Base-by-base conservation (phyloP, 2,888 invertebrate genomes). In the Macrophya annulata region DNA sequence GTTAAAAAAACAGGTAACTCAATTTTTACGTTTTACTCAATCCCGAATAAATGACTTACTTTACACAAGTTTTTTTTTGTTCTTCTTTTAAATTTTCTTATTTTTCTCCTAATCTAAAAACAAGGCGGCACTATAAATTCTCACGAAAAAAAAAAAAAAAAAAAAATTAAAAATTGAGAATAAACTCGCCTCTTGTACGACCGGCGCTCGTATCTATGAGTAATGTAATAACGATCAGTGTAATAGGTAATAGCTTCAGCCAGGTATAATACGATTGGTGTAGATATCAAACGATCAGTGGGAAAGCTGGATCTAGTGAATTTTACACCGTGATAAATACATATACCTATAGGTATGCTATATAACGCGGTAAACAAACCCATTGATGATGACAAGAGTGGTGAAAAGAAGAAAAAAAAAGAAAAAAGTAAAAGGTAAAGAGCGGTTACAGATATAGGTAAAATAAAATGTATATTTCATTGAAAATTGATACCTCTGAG, bases 371-470 rank as follows among this genome's bases (percentile, higher is more conserved):
- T 55, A 55, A 55, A 55, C 55, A 55, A 55, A 8, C 55, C 55
- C n/a, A 55, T 55, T n/a, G 55, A 55, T n/a, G 55, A 55, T n/a
- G n/a, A n/a, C 55, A n/a, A 55, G 55, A 55, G 55, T 55, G 55
- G 55, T n/a, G 51, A 51, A 51, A 51, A n/a, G 17, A 17, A 55
- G 10, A 55, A 55, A n/a, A 6, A 8, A n/a, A 55, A n/a, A 55
- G 6, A 55, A 55, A 6, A 55, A 1, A 55, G n/a, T 17, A 55
- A n/a, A 51, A n/a, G 3, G 17, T n/a, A 55, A n/a, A 55, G 2
- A n/a, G 51, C n/a, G 10, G 17, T 51, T 17, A 17, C 15, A 31
- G 31, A 51, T n/a, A 55, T n/a, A n/a, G 55, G 55, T 55, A 8
- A 55, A 55, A 55, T n/a, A n/a, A 55, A 31, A 55, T 55, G 1